phyloP scores from a whole-genome alignment of 2,888 invertebrate species.

The Mythimna lalbum region DNA sequence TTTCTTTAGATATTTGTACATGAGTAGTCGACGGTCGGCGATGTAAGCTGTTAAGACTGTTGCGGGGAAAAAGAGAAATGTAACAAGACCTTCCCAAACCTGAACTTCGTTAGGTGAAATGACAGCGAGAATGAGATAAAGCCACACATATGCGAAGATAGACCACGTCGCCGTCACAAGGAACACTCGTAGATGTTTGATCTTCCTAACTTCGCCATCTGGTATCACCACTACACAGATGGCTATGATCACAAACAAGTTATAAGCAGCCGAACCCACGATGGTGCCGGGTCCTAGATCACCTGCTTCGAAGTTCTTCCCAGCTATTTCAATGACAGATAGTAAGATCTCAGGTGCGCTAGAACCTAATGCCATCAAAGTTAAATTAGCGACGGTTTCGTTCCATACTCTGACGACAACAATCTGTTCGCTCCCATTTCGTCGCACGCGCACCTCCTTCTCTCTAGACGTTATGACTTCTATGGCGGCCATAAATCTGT shows the following conservation, averaged over 20 bases:
- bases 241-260: conserved; percentile 99
- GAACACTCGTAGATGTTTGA: conserved; percentile 99
- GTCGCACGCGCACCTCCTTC: conserved; percentile 97
- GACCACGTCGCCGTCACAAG: conserved; percentile 99
- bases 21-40: conserved; percentile 96
- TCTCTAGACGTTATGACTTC: conserved; percentile 99
- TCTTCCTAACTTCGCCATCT: conserved; percentile 96
- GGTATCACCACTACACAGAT: conserved; percentile 98
- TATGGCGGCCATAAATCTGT: conserved; percentile 99
- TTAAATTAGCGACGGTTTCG: conserved; percentile 99
- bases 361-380: conserved; percentile 99
- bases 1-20: conserved; percentile 97
- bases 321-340: conserved; percentile 99
- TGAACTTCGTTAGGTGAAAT: conserved; percentile 97
- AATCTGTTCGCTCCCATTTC: conserved; percentile 96
- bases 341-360: conserved; percentile 99
- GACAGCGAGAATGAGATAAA: conserved; percentile 97
- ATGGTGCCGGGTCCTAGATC: conserved; percentile 99
- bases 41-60: conserved; percentile 99
- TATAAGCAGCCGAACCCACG: conserved; percentile 99
- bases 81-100: conserved; percentile 99
- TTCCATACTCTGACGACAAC: conserved; percentile 99
- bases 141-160: conserved; percentile 99
- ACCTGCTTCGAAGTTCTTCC: conserved; percentile 98
- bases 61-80: conserved; percentile 98